phyloP scores from a whole-genome alignment of 2,113 vertebrate genomes.

The Tachuris rubrigastra region DNA sequence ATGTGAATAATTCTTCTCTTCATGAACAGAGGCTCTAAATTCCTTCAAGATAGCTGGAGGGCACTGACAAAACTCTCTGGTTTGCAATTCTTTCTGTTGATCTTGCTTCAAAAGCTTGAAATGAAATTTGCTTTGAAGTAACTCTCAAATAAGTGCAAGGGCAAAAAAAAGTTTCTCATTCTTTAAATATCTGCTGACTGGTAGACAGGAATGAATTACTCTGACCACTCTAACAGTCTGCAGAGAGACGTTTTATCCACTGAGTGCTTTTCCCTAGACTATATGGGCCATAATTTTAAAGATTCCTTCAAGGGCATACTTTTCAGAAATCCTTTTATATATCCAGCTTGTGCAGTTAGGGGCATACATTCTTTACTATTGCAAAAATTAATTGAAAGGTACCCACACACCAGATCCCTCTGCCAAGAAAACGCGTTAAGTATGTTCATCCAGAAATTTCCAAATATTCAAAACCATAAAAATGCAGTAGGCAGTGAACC shows the following conservation, averaged over 20 bases:
- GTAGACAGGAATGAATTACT: background rate
- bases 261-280: background rate
- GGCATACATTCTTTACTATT: background rate
- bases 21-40: slow-evolving; percentile 1
- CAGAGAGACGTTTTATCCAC: background rate
- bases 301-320: background rate
- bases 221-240: background rate
- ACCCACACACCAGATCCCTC: background rate
- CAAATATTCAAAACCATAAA: background rate
- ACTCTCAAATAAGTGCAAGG: background rate
- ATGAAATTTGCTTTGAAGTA: slow-evolving; percentile 73
- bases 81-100: slow-evolving; percentile 88
- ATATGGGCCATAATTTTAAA: background rate
- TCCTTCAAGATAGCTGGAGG: slow-evolving; percentile 82
- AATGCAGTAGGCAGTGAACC: background rate
- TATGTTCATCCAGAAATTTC: background rate
- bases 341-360: background rate
- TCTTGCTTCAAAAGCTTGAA: slow-evolving; percentile 77
- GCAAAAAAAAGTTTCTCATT: background rate
- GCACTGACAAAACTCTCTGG: slow-evolving; percentile 83
- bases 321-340: background rate
- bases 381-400: background rate
- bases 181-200: slow-evolving; percentile 19
- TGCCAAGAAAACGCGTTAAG: background rate
- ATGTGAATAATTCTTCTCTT: slow-evolving; percentile 31